Conservation (phyloP, 2,113 vertebrate genomes). For the Empidonax traillii region DNA sequence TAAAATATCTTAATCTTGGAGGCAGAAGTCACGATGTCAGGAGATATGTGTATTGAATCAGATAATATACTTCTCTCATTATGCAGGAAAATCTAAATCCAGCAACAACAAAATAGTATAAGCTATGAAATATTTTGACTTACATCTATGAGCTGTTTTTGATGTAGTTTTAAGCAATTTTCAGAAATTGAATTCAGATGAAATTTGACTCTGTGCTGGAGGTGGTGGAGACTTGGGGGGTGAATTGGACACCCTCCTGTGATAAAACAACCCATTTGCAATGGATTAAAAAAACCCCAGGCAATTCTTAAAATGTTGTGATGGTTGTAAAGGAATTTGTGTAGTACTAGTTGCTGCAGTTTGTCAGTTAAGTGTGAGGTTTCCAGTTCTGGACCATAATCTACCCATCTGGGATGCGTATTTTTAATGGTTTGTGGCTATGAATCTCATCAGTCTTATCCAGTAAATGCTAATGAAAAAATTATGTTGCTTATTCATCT, state of each 20-base stretch:
- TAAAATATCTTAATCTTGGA: not conserved
- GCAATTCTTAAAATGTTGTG: not conserved
- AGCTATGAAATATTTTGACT: not conserved
- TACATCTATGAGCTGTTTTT: not conserved
- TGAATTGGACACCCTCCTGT: not conserved
- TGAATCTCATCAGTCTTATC: not conserved
- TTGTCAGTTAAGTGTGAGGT: not conserved
- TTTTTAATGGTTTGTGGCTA: slow-evolving; percentile 7
- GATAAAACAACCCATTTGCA: not conserved
- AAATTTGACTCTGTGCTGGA: not conserved
- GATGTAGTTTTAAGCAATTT: not conserved
- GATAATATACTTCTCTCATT: not conserved
- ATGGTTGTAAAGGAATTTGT: not conserved
- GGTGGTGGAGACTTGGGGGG: not conserved
- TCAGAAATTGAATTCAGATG: not conserved
- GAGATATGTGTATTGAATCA: not conserved
- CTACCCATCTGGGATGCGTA: slow-evolving; percentile 19
- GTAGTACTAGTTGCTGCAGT: not conserved
- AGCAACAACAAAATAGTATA: not conserved
- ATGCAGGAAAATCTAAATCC: not conserved
- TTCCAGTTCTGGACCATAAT: not conserved
- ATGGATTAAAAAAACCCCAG: not conserved
- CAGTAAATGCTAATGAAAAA: not conserved
- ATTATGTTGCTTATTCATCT: not conserved
- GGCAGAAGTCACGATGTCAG: not conserved